Evolutionary conservation across 1,140 invertebrate species (phyloP).

Genomic region (Drosophila grimshawi): DNA sequence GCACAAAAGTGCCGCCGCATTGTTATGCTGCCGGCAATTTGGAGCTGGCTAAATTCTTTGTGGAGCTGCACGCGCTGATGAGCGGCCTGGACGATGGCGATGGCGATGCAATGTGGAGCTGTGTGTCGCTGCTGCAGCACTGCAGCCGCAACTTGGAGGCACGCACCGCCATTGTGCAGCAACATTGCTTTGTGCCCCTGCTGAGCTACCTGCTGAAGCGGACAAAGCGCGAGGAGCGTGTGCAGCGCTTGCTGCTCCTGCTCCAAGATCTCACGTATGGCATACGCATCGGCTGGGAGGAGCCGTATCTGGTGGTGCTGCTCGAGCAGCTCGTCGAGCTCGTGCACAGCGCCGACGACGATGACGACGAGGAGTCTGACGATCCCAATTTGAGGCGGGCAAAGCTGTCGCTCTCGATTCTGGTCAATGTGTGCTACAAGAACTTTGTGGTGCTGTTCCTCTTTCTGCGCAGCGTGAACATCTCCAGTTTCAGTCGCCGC

Average conservation of each 20-base stretch:
- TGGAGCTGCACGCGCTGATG: slow-evolving; percentile 81
- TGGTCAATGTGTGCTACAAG: slow-evolving; percentile 87
- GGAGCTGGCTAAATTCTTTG: slow-evolving; percentile 72
- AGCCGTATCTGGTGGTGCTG: slow-evolving; percentile 85
- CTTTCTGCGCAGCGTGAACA: slow-evolving; percentile 85
- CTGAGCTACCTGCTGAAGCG: slow-evolving; percentile 84
- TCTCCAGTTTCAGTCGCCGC: slow-evolving; percentile 84
- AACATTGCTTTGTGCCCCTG: slow-evolving; percentile 86
- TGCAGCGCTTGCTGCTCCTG: slow-evolving; percentile 84
- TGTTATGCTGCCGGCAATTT: slow-evolving; percentile 56
- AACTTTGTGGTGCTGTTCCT: slow-evolving; percentile 86
- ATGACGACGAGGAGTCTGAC: slow-evolving; percentile 15
- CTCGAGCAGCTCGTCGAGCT: slow-evolving; percentile 85
- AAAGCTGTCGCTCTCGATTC: slow-evolving; percentile 85
- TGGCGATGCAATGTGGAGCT: slow-evolving; percentile 84
- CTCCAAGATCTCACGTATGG: slow-evolving; percentile 87
- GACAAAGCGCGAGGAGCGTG: slow-evolving; percentile 77
- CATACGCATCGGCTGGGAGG: slow-evolving; percentile 87
- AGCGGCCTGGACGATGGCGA: slow-evolving; percentile 60
- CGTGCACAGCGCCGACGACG: slow-evolving; percentile 54
- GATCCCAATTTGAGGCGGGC: slow-evolving; percentile 79
- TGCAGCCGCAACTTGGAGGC: slow-evolving; percentile 85
- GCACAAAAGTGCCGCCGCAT: slow-evolving; percentile 67
- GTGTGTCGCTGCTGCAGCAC: slow-evolving; percentile 85
- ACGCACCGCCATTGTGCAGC: slow-evolving; percentile 85